Evolutionary conservation across 2,797 vertebrate genomes (phyloP).

Genomic region (Cynopterus sphinx): DNA sequence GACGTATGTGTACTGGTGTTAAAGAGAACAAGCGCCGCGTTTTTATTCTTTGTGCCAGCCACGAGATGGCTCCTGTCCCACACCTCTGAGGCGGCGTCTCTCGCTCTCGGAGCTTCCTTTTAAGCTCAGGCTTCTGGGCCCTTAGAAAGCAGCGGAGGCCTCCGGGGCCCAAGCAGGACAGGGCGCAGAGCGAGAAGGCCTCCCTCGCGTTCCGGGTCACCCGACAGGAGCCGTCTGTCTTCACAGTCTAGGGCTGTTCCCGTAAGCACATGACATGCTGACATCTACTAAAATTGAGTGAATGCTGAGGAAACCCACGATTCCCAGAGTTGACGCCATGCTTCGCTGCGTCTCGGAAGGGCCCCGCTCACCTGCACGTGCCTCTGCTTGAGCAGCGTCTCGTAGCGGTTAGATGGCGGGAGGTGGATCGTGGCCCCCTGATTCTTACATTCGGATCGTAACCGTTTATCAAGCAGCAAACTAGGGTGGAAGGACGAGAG

Average conservation of each 20-base stretch:
- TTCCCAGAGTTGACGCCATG: rapidly evolving
- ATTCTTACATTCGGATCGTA: conserved; percentile 96
- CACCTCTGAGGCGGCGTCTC: neutral
- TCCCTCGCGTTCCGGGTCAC: neutral
- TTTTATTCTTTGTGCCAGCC: neutral
- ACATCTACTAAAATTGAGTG: neutral
- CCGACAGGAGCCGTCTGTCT: neutral
- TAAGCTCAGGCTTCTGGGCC: neutral
- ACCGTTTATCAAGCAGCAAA: conserved; percentile 95
- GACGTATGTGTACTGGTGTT: neutral
- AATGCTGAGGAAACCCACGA: neutral
- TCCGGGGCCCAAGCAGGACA: neutral
- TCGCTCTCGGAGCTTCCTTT: neutral
- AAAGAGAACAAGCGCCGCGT: neutral
- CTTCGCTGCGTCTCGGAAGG: rapidly evolving
- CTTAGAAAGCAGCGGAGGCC: neutral
- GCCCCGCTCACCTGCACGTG: conserved; percentile 92
- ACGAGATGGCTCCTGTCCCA: neutral
- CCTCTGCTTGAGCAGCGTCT: conserved; percentile 96
- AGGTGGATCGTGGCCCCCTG: conserved; percentile 94
- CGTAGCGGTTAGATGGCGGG: conserved; percentile 94
- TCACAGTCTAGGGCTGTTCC: neutral
- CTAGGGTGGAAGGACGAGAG: conserved; percentile 78
- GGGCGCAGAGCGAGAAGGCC: rapidly evolving
- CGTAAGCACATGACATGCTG: neutral